Conservation (phyloP, 2,888 invertebrate genomes). For the Dynastes tityus region DNA sequence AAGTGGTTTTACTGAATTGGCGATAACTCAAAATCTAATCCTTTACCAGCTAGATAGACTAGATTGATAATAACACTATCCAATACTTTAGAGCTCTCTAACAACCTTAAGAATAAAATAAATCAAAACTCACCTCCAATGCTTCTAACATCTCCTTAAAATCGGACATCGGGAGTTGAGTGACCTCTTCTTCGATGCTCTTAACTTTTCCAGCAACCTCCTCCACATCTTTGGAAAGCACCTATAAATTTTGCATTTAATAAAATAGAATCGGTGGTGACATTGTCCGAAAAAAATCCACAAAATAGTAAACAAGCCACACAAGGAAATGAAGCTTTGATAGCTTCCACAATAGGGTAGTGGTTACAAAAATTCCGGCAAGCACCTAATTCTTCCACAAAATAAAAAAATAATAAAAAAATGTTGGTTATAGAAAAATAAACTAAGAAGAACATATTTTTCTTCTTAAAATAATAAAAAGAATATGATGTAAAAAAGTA, state of each 20-base stretch:
- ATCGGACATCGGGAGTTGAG: conserved; percentile 80
- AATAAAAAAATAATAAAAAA: too few relatives aligned
- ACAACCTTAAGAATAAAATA: not conserved
- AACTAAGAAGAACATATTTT: too few relatives aligned
- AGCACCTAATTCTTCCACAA: too few relatives aligned
- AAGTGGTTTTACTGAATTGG: too few relatives aligned
- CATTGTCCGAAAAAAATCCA: conserved; percentile 19
- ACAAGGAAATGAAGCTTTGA: not conserved
- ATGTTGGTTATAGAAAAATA: too few relatives aligned
- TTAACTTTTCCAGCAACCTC: conserved; percentile 57
- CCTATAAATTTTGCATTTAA: conserved; percentile 46
- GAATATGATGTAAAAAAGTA: too few relatives aligned
- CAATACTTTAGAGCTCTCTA: not conserved
- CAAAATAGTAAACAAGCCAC: not conserved
- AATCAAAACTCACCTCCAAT: conserved; percentile 77
- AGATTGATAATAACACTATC: too few relatives aligned
- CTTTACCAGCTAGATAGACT: too few relatives aligned
- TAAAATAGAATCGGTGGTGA: conserved; percentile 19
- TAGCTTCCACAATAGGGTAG: not conserved
- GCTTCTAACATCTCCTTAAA: conserved; percentile 82
- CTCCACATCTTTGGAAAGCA: conserved; percentile 42
- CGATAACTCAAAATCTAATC: too few relatives aligned
- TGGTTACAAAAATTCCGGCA: too few relatives aligned
- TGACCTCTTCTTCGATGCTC: conserved; percentile 74
- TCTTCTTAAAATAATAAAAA: too few relatives aligned